These are phyloP conservation scores for Erebia epiphron DNA, from an alignment of 2,888 invertebrate genomes.

Conservation along the genomic window DNA sequence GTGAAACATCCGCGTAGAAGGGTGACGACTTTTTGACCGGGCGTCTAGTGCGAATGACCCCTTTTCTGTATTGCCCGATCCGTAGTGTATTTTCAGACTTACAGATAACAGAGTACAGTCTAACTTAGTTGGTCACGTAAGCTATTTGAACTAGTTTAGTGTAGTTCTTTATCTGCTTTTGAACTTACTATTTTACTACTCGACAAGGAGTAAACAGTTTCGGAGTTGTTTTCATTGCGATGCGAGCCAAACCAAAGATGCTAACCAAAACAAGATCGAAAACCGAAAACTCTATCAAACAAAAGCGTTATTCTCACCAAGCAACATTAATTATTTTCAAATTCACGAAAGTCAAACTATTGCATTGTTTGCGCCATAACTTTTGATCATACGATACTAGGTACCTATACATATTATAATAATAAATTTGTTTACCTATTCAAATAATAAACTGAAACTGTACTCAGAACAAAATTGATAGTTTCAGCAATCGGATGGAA, in stretches of 20 bases:
- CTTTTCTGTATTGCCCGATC: no score
- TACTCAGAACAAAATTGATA: no score
- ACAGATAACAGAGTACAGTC: slow-evolving; percentile 41
- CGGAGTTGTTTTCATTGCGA: slow-evolving; percentile 13
- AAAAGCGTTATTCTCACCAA: background rate
- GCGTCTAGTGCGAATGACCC: no score
- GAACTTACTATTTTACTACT: slow-evolving; percentile 76
- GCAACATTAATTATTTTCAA: background rate
- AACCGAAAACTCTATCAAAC: background rate
- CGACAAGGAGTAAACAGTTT: slow-evolving; percentile 60
- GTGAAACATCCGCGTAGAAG: no score
- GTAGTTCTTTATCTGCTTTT: slow-evolving; percentile 74
- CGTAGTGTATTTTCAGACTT: no score
- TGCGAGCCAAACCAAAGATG: slow-evolving; percentile 33
- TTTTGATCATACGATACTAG: no score
- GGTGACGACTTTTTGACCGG: no score
- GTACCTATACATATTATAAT: no score
- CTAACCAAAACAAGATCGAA: slow-evolving; percentile 16
- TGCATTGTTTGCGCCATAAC: no score
- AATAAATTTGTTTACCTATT: no score
- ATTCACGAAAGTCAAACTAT: background rate
- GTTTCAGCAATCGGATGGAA: no score
- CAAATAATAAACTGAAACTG: no score
- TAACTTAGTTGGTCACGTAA: slow-evolving; percentile 71
- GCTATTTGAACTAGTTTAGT: slow-evolving; percentile 56